phyloP scores from a whole-genome alignment of 2,797 vertebrate species.

The Tenualosa thibaudeaui region DNA sequence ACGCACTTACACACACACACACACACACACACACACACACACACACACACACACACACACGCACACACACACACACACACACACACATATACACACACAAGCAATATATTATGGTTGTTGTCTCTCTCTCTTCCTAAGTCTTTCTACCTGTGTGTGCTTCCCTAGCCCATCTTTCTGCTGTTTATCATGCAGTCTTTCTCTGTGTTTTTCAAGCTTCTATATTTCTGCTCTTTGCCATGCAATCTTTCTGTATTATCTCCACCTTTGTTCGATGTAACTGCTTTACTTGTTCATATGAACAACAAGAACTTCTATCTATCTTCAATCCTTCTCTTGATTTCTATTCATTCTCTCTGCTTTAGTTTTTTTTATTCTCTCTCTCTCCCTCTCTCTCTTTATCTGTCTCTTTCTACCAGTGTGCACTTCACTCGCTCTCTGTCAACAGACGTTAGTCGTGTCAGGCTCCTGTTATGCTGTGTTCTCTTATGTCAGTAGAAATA shows the following conservation, averaged over 20 bases:
- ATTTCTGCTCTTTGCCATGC: too few species aligned
- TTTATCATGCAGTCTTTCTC: too few species aligned
- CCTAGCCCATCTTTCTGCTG: too few species aligned
- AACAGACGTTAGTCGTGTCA: neutral
- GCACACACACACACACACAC: too few species aligned
- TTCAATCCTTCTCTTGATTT: neutral
- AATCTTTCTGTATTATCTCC: too few species aligned
- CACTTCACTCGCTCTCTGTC: neutral
- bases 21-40: neutral
- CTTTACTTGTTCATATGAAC: neutral
- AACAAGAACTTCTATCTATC: neutral
- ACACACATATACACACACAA: too few species aligned
- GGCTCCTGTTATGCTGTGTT: neutral
- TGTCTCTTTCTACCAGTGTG: neutral
- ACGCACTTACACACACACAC: neutral
- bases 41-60: too few species aligned
- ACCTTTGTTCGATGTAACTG: neutral
- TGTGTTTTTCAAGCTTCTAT: neutral
- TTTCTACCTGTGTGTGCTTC: too few species aligned
- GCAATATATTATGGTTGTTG: too few species aligned
- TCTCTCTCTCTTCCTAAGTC: too few species aligned
- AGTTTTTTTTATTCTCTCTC: neutral
- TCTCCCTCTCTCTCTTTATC: neutral
- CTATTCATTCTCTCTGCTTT: neutral
- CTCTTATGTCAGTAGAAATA: neutral